Percentiles rank a stretch among this genome's conserved stretches.
These are phyloP conservation scores for Pararge aegeria DNA, from an alignment of 1,140 invertebrate genomes.

Conservation along the genomic window DNA sequence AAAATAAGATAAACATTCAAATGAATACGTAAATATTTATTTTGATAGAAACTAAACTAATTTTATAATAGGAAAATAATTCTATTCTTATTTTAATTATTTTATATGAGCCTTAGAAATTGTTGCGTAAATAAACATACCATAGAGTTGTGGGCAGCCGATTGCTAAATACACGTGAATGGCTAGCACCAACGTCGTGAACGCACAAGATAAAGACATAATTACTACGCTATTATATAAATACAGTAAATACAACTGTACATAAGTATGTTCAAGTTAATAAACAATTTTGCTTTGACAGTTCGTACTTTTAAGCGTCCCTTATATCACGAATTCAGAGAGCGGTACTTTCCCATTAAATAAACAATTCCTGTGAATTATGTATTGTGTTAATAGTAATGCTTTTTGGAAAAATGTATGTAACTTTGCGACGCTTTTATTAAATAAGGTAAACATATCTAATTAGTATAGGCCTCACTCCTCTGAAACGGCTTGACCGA, in stretches of 20 bases:
- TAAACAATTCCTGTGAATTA: neutral
- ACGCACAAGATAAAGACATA: slow-evolving; percentile 5
- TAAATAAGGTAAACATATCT: too few species aligned
- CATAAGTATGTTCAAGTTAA: neutral
- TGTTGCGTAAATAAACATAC: slow-evolving; percentile 12
- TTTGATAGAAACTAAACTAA: too few species aligned
- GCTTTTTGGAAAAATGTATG: too few species aligned
- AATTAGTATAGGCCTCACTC: too few species aligned
- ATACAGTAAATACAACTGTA: neutral
- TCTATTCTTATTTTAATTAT: too few species aligned
- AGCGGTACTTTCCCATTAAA: slow-evolving; percentile 25
- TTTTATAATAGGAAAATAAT: too few species aligned
- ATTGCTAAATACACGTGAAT: neutral
- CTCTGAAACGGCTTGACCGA: too few species aligned
- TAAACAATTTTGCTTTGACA: neutral
- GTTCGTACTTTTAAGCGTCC: neutral
- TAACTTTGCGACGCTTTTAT: too few species aligned
- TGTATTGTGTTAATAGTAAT: too few species aligned
- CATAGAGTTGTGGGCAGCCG: neutral
- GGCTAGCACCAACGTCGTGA: neutral
- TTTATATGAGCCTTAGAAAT: too few species aligned
- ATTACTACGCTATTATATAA: neutral
- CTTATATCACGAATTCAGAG: slow-evolving; percentile 15
- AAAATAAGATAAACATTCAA: too few species aligned
- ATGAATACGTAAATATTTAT: too few species aligned